Conservation (phyloP, 2,888 invertebrate species). For the Netelia virgata region DNA sequence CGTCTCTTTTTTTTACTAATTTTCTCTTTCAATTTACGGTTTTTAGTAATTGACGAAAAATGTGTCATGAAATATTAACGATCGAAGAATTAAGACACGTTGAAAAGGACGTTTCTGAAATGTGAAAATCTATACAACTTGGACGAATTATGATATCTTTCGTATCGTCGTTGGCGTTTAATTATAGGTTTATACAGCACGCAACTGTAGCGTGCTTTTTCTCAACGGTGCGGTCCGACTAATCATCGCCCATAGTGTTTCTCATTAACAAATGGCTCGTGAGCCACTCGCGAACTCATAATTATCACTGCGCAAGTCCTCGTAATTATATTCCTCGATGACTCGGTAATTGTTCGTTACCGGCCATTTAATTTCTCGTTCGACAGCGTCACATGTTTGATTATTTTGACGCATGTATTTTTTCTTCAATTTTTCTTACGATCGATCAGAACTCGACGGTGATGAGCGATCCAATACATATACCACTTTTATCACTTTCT, state of each 20-base stretch:
- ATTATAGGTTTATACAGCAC: neutral
- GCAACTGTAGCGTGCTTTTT: neutral
- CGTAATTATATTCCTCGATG: slow-evolving; percentile 20
- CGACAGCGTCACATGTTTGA: neutral
- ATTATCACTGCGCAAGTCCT: neutral
- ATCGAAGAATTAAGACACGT: no score
- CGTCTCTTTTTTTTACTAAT: no score
- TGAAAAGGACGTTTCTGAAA: no score
- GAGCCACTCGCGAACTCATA: neutral
- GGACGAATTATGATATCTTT: no score
- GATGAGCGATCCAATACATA: no score
- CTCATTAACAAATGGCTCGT: slow-evolving; percentile 2
- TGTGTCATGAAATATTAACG: no score
- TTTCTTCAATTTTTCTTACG: neutral
- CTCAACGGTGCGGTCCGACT: neutral
- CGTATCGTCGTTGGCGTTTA: neutral
- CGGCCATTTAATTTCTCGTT: slow-evolving; percentile 19
- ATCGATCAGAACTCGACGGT: no score
- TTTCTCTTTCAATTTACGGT: no score
- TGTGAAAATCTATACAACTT: no score
- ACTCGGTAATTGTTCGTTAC: slow-evolving; percentile 25
- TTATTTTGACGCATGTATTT: neutral
- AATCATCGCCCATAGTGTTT: neutral
- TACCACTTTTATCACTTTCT: no score
- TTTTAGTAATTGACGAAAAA: no score